Evolutionary conservation across 2,797 vertebrate species (phyloP).

Genomic region (Chelon auratus): DNA sequence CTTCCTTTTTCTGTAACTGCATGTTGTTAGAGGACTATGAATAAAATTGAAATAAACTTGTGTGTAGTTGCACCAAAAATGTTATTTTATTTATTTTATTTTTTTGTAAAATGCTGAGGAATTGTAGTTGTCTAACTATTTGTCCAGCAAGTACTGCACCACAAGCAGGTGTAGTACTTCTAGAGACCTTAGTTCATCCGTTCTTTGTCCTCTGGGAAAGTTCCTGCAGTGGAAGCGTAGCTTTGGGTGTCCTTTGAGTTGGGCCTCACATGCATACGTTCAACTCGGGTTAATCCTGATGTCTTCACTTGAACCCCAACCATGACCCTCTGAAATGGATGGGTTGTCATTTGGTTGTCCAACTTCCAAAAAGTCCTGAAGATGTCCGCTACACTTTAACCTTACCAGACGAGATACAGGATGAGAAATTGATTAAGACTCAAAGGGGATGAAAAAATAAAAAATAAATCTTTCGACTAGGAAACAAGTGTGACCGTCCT

Average conservation of each 20-base stretch:
- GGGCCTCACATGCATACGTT: neutral
- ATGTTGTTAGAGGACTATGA: neutral
- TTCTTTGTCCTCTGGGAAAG: neutral
- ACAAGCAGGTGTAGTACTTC: too few relatives aligned
- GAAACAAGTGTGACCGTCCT: neutral
- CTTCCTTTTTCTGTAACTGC: neutral
- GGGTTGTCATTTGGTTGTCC: slow-evolving; percentile 1
- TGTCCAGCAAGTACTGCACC: neutral
- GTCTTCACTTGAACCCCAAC: neutral
- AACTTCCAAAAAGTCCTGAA: neutral
- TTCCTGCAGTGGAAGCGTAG: neutral
- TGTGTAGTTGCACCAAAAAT: neutral
- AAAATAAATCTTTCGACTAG: neutral
- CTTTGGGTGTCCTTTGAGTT: neutral
- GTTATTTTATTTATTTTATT: too few relatives aligned
- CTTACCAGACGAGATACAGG: neutral
- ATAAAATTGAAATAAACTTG: neutral
- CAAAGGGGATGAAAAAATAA: neutral
- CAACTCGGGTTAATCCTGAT: slow-evolving; percentile 13
- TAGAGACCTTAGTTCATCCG: neutral
- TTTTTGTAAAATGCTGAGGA: too few relatives aligned
- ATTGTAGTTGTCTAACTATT: too few relatives aligned
- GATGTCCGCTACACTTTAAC: neutral
- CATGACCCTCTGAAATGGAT: neutral
- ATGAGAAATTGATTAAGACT: neutral